Base-by-base conservation (phyloP, 1,140 invertebrate species). In the Varroa destructor region DNA sequence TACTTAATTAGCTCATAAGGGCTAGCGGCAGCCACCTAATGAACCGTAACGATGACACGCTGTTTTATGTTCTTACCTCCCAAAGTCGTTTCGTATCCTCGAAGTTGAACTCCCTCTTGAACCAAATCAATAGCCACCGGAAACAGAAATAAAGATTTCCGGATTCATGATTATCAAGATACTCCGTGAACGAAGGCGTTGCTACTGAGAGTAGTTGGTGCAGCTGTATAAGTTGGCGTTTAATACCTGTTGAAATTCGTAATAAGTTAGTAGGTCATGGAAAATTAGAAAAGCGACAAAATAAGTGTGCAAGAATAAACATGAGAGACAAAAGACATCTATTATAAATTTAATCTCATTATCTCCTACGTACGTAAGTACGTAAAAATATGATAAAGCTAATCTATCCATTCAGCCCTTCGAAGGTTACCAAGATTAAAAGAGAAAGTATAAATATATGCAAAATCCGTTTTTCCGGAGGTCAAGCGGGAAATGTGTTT, bases 101-200 rank as follows among this genome's bases (percentile, higher is more conserved):
- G 74, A 84, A 84, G n/a, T 72, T 81, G 72, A 86, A 85, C 76
- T 86, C 85, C 73, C 85, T 77, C 75, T 87, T 87, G 76, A 86
- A 86, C 43, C 81, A 77, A 40, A 87, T 84, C 4, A 86, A 77
- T 57, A 86, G 79, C 85, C 86, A 87, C 25, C 96, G 87, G 81
- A 99, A 99, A 80, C 93, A 97, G 80, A 99, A 99, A 79, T 94
- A 98, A 88, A 99, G 93, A 79, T 98, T 97, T 2, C 88, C 89
- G 1, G 94, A 96, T 74, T 98, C 93, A 77, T 97, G 89, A 42
- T 84, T 85, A 74, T 74, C 75, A 71, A 76, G 84, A 81, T 97
- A 96, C 71, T 86, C 84, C 57, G 88, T 89, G 43, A 98, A 82
- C 71, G 87, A 85, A 0, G 91, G 91, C 78, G 93, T 89, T 40